Evolutionary conservation across 2,113 vertebrate species (phyloP), one percentile per base, ranked within the genome.

Genomic region (Leptobrachium leishanense): DNA sequence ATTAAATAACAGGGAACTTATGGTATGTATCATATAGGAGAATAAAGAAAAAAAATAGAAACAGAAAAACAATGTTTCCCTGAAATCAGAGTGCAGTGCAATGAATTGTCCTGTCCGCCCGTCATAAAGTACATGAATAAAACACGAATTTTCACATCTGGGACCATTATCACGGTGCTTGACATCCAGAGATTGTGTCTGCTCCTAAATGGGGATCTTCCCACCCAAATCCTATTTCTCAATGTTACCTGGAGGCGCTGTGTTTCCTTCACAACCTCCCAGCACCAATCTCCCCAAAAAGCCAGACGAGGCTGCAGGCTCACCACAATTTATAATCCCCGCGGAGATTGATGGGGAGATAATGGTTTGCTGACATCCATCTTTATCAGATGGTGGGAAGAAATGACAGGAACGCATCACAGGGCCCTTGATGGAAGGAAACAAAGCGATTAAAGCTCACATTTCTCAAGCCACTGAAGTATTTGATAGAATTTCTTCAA

Each of bases 381-480:
- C 50, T 76, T 76, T 76, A 57, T 7, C 50, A 9, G 65, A 12
- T 39, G 65, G 64, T 43, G 20, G 59, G 43, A 57, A 57, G 65
- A 76, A 68, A 43, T 76, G 74, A 75, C 59, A 65, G 31, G 65
- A 68, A 68, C 74, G 65, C 74, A 68, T 76, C 66, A 76, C 50
- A 68, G n/a, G 12, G 74, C 74, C 63, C 74, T 57, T 68, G 64
- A 76, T 68, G 43, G 74, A 68, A 65, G 74, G 65, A 50, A 41
- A 68, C 40, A 76, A 54, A 76, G 39, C 54, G 65, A 68, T 76
- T 41, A 68, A 68, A 57, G 11, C 39, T 39, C 50, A 76, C 4
- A 76, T 76, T 68, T 46, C 54, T 65, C 64, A 15, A 43, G 40
- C 31, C 40, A 67, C 74, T 57, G 64, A 55, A 68, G 50, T 68